These are phyloP conservation scores for Eudyptes chrysolophus DNA, from an alignment of 2,113 vertebrate species.

Conservation along the genomic window DNA sequence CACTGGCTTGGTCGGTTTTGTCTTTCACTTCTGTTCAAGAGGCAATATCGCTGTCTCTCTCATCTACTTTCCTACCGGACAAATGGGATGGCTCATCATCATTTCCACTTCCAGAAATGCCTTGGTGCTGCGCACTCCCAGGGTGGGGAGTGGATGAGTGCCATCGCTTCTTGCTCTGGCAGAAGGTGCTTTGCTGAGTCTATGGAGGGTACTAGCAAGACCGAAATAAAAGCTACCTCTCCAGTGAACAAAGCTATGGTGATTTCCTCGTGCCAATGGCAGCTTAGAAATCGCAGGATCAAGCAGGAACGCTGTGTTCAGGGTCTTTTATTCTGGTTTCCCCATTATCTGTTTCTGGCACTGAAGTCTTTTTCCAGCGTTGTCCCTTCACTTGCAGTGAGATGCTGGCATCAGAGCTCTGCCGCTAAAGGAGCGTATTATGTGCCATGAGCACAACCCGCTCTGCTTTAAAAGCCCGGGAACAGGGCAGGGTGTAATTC, in stretches of 20 bases:
- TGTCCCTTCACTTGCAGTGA: not conserved
- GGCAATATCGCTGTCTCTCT: not conserved
- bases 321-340: constrained; percentile 42
- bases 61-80: not conserved
- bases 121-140: not conserved
- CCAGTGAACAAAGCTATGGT: not conserved
- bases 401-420: not conserved
- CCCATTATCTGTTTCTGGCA: constrained; percentile 49
- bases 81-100: not conserved
- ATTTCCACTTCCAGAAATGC: not conserved
- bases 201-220: not conserved
- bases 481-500: not conserved
- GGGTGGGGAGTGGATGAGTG: not conserved
- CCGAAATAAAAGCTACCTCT: constrained; percentile 8
- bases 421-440: not conserved
- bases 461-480: not conserved
- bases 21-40: not conserved
- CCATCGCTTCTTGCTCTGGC: not conserved
- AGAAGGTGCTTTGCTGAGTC: not conserved
- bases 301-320: constrained; percentile 50
- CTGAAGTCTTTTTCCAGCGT: not conserved
- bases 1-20: not conserved
- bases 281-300: constrained; percentile 35
- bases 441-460: constrained; percentile 1
- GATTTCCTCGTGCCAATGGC: not conserved